These are phyloP conservation scores for Leptopilina drosophilae DNA, from an alignment of 2,888 invertebrate genomes.

Conservation along the genomic window DNA sequence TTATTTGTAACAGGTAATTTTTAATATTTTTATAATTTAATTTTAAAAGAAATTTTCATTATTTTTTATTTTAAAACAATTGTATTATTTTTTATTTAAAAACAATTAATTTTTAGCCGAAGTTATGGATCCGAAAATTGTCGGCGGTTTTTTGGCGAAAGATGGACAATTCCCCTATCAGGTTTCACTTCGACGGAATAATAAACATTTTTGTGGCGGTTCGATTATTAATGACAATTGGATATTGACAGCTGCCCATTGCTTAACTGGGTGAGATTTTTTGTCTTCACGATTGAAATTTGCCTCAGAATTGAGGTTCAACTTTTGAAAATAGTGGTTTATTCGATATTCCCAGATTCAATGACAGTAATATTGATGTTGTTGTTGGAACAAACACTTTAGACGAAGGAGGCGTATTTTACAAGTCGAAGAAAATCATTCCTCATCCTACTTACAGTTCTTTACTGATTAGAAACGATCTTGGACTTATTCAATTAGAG, in stretches of 20 bases:
- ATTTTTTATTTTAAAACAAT: too few species aligned
- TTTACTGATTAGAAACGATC: slow-evolving; percentile 69
- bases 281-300: slow-evolving; percentile 13
- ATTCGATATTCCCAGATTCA: slow-evolving; percentile 61
- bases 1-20: too few species aligned
- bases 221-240: slow-evolving; percentile 79
- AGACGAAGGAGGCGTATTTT: slow-evolving; percentile 69
- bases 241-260: slow-evolving; percentile 81
- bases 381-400: slow-evolving; percentile 70
- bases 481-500: slow-evolving; percentile 69
- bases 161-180: slow-evolving; percentile 80
- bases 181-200: slow-evolving; percentile 79
- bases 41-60: too few species aligned
- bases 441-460: slow-evolving; percentile 68
- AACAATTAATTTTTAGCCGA: not conserved
- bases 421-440: slow-evolving; percentile 62
- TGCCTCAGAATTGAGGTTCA: not conserved
- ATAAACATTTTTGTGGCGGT: slow-evolving; percentile 81
- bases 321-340: slow-evolving; percentile 14
- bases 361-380: slow-evolving; percentile 66
- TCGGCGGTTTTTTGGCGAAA: slow-evolving; percentile 79
- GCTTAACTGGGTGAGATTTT: slow-evolving; percentile 77
- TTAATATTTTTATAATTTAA: too few species aligned
- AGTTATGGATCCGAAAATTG: slow-evolving; percentile 67
- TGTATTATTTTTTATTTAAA: too few species aligned